phyloP scores from a whole-genome alignment of 2,797 vertebrate genomes.

The Miichthys miiuy region DNA sequence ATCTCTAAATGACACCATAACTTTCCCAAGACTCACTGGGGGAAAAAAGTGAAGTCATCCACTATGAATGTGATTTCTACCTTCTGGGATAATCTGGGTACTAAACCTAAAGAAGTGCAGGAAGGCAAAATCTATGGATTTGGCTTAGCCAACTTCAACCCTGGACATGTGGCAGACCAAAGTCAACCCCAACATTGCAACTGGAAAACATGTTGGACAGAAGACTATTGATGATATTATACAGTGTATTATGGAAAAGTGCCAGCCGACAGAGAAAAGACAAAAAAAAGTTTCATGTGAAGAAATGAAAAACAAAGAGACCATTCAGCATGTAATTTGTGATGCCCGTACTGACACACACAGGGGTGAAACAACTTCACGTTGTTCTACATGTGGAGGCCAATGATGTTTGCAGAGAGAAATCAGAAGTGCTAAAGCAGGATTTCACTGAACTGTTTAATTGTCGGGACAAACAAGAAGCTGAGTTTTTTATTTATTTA shows the following conservation, averaged over 20 bases:
- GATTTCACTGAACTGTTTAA: neutral
- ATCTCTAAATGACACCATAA: constrained; percentile 30
- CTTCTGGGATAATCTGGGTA: neutral
- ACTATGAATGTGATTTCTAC: neutral
- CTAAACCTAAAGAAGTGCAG: constrained; percentile 1
- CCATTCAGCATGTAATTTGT: neutral
- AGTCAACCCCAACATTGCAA: neutral
- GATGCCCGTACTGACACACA: neutral
- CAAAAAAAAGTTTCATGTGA: neutral
- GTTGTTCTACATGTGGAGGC: neutral
- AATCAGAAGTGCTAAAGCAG: neutral
- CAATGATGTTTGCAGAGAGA: neutral
- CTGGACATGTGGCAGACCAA: neutral
- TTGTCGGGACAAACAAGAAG: neutral
- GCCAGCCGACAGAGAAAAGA: neutral
- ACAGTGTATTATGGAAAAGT: neutral
- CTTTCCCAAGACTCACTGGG: constrained; percentile 7
- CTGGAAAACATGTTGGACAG: neutral
- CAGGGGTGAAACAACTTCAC: neutral
- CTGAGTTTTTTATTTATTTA: neutral
- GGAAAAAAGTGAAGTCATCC: neutral
- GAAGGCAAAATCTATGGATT: neutral
- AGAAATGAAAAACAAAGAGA: neutral
- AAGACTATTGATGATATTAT: neutral
- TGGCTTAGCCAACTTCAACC: neutral